Conservation (phyloP, 2,888 invertebrate species). For the Poecilobothrus nobilitatus region DNA sequence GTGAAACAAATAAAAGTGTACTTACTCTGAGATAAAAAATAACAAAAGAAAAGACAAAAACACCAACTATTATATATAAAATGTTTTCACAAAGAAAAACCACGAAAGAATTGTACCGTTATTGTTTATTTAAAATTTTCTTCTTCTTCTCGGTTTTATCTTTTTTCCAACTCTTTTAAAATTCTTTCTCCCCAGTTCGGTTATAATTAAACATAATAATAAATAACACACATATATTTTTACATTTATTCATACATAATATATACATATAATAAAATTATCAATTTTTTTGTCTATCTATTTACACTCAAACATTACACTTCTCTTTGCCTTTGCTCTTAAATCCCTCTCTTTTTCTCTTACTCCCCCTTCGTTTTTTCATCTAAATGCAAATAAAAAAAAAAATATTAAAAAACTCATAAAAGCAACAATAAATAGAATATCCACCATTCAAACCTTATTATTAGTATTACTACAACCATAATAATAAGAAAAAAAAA, state of each 20-base stretch:
- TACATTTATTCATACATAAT: too few relatives aligned
- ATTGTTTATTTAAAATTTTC: conserved; percentile 7
- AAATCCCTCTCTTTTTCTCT: background rate
- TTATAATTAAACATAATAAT: too few relatives aligned
- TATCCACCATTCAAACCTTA: background rate
- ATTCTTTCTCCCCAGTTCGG: background rate
- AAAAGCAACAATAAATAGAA: too few relatives aligned
- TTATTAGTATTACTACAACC: background rate
- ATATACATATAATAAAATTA: too few relatives aligned
- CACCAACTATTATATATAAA: conserved; percentile 8
- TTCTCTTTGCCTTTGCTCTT: background rate
- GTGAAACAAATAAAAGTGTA: conserved; percentile 19
- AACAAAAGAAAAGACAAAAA: conserved; percentile 14
- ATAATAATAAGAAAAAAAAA: background rate
- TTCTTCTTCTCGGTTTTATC: conserved; percentile 8
- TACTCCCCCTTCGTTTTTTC: conserved; percentile 3
- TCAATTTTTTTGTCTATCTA: too few relatives aligned
- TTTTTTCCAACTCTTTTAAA: background rate
- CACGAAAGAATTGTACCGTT: conserved; percentile 4
- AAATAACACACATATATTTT: too few relatives aligned
- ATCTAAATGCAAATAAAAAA: too few relatives aligned
- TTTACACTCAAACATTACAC: background rate
- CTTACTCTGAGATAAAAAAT: conserved; percentile 18
- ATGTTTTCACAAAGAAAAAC: conserved; percentile 8
- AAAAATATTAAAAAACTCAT: too few relatives aligned